These are phyloP conservation scores for Monomorium pharaonis DNA, from an alignment of 1,140 invertebrate genomes.

Conservation along the genomic window DNA sequence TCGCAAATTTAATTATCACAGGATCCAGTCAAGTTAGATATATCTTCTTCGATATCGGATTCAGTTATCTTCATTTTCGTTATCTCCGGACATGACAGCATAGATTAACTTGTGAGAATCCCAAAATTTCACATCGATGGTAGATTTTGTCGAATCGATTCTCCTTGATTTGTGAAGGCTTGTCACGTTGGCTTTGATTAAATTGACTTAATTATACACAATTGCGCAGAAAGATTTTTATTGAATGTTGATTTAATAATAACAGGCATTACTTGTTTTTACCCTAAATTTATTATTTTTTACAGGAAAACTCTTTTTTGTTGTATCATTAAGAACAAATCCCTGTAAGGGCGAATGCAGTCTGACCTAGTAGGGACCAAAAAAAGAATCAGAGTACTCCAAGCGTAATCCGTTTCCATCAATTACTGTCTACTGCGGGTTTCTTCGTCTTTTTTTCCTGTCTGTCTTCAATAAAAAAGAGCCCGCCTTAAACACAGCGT, in stretches of 20 bases:
- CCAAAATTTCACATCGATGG: conserved; percentile 7
- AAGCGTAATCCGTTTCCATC: conserved; percentile 48
- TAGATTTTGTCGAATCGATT: neutral
- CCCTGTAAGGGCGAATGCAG: neutral
- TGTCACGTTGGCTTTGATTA: neutral
- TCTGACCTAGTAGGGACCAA: neutral
- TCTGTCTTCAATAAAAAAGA: conserved; percentile 21
- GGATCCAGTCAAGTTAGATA: neutral
- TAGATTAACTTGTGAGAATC: conserved; percentile 13
- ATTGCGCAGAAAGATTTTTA: neutral
- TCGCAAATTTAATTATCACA: conserved; percentile 22
- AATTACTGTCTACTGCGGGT: conserved; percentile 40
- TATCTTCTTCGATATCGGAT: neutral
- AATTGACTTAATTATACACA: neutral
- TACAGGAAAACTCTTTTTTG: neutral
- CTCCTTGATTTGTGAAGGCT: neutral
- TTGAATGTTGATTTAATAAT: conserved; percentile 10
- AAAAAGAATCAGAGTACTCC: neutral
- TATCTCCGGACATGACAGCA: neutral
- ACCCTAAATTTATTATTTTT: neutral
- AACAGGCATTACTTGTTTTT: neutral
- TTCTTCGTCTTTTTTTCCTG: neutral
- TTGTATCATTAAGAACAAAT: conserved; percentile 9
- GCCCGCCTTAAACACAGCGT: neutral
- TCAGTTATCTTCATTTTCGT: conserved; percentile 22